Percentiles rank a stretch among this genome's conserved stretches.
Conservation (phyloP, 2,888 invertebrate genomes). For the Epinotia nisella region DNA sequence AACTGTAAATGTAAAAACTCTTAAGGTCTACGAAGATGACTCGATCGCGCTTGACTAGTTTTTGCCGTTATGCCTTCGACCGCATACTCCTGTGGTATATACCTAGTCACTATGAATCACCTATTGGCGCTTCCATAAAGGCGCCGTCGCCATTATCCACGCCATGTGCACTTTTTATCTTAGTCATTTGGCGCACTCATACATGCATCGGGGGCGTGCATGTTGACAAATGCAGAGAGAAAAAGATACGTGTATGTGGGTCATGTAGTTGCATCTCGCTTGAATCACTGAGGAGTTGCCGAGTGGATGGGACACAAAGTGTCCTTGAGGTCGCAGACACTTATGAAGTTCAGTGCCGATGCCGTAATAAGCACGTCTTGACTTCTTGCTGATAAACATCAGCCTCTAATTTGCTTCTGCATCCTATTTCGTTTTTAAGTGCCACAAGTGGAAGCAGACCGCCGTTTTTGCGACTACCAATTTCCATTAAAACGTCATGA, state of each 20-base stretch:
- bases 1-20: constrained; percentile 26
- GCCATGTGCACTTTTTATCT: constrained; percentile 39
- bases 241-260: constrained; percentile 20
- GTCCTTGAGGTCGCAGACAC: constrained; percentile 42
- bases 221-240: constrained; percentile 17
- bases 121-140: constrained; percentile 21
- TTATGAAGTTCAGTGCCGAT: constrained; percentile 16
- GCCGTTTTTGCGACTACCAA: constrained; percentile 36
- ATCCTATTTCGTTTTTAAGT: constrained; percentile 27
- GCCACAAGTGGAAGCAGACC: constrained; percentile 32
- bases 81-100: constrained; percentile 19
- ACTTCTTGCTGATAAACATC: constrained; percentile 11
- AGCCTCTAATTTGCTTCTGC: constrained; percentile 34
- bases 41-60: constrained; percentile 36
- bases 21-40: constrained; percentile 6
- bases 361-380: constrained; percentile 18
- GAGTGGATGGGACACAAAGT: constrained; percentile 28
- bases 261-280: constrained; percentile 19
- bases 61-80: constrained; percentile 30
- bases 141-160: constrained; percentile 33
- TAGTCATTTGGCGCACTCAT: constrained; percentile 35
- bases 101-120: constrained; percentile 33
- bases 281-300: constrained; percentile 25
- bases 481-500: constrained; percentile 43
- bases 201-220: constrained; percentile 2